These are phyloP conservation scores for Agriopis marginaria DNA, from an alignment of 2,888 invertebrate species.

Conservation along the genomic window DNA sequence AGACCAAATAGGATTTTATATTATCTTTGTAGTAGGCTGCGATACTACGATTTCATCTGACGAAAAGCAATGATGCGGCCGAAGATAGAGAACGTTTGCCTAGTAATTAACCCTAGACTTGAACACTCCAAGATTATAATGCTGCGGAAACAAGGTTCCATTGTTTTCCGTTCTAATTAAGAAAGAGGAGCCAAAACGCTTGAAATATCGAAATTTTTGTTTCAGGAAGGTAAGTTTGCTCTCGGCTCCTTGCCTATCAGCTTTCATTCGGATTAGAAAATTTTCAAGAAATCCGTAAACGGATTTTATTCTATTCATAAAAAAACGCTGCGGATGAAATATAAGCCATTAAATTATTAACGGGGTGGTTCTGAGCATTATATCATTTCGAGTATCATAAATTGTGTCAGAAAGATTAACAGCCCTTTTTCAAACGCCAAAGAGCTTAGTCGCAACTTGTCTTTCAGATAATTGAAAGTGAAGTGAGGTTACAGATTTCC, in stretches of 20 bases:
- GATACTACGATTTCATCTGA: too few species aligned
- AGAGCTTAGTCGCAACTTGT: conserved; percentile 47
- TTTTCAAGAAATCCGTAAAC: conserved; percentile 32
- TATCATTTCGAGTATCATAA: conserved; percentile 52
- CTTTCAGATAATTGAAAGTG: conserved; percentile 32
- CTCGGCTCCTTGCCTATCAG: conserved; percentile 6
- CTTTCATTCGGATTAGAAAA: conserved; percentile 26
- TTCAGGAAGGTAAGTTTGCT: neutral
- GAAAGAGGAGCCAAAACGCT: too few species aligned
- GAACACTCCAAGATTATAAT: too few species aligned
- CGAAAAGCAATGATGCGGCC: too few species aligned
- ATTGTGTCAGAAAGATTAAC: conserved; percentile 52
- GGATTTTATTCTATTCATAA: conserved; percentile 33
- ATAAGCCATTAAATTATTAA: conserved; percentile 46
- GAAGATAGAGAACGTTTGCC: too few species aligned
- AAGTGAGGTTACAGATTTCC: conserved; percentile 23
- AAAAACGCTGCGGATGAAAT: conserved; percentile 46
- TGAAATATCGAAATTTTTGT: too few species aligned
- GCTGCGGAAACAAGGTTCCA: too few species aligned
- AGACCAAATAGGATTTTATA: too few species aligned
- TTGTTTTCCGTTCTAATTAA: too few species aligned
- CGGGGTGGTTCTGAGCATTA: conserved; percentile 40
- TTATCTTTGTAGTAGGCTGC: too few species aligned
- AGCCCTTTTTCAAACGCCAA: conserved; percentile 41
- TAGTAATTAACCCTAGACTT: too few species aligned